Base-by-base conservation (phyloP, 2,888 invertebrate genomes). In the Colostygia pectinataria region DNA sequence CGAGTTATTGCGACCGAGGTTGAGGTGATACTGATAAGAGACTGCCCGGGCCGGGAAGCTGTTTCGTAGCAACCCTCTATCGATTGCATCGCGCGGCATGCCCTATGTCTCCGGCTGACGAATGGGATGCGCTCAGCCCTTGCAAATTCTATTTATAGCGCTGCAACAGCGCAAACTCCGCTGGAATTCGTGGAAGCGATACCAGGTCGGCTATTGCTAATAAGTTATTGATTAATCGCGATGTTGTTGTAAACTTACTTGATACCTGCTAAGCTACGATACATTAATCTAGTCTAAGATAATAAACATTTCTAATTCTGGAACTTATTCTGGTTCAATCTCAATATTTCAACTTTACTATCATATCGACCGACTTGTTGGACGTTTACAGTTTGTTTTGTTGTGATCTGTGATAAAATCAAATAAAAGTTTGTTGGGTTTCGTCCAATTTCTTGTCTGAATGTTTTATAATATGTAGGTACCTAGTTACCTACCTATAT, bases 71-170 rank as follows among this genome's bases (percentile, higher is more conserved):
- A 62, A 73, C 74, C 57, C 57, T 66, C 64, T 65, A 78, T 77
- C 71, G 77, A 73, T 76, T 70, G 66, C 63, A 59, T 38, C 41
- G n/a, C n/a, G n/a, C n/a, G n/a, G n/a, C n/a, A n/a, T 31, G 56
- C 44, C 53, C 42, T 38, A 34, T 23, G 12, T 18, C 20, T 20
- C 28, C 13, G 14, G 29, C 41, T 52, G 51, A 41, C 41, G 45
- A 28, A 41, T 45, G 49, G 51, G 56, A 57, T 63, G 55, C 57
- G 47, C 5, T 36, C 32, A 47, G 33, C 47, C 39, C 51, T 47
- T 50, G 50, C 57, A 43, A 36, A 57, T 32, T 53, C 39, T 46
- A 46, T 51, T 45, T 51, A 20, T 46, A 39, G 37, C 40, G 18
- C 20, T 31, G 31, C 33, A 36, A 43, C 34, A 34, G 37, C 41